Percentiles rank a stretch among this genome's conserved stretches.
Evolutionary conservation across 2,113 vertebrate genomes (phyloP).

Genomic region (Microcebus murinus): DNA sequence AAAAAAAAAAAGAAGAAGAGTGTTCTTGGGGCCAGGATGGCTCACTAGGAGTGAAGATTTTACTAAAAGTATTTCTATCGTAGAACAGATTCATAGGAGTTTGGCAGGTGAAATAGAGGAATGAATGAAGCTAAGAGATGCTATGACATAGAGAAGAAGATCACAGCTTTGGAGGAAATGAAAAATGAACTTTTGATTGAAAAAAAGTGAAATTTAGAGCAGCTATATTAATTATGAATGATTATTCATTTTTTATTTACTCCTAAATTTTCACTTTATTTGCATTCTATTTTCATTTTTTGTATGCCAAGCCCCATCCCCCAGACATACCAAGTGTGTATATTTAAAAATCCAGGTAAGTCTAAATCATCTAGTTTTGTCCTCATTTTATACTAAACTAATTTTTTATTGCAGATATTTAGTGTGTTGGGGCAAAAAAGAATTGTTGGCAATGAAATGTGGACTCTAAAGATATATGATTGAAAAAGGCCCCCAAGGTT

Average conservation of each 20-base stretch:
- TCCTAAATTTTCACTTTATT: background rate
- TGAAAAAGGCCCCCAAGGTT: background rate
- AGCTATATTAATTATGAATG: background rate
- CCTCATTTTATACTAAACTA: background rate
- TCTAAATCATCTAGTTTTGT: background rate
- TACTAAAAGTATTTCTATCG: background rate
- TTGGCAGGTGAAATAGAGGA: background rate
- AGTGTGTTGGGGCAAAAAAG: background rate
- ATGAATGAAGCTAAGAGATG: background rate
- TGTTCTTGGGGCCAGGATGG: background rate
- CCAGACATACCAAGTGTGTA: background rate
- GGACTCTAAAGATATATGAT: background rate
- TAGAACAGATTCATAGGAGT: background rate
- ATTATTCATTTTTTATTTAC: background rate
- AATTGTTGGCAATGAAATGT: background rate
- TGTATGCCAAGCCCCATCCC: background rate
- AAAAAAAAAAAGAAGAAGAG: background rate
- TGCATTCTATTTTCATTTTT: background rate
- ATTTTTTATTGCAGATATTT: background rate
- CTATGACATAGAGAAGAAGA: background rate
- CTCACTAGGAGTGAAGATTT: background rate
- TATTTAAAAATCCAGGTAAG: background rate
- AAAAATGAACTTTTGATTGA: background rate
- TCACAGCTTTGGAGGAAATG: background rate
- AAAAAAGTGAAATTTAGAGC: background rate